Conservation (phyloP, 1,140 invertebrate genomes). For the Aplysia californica region DNA sequence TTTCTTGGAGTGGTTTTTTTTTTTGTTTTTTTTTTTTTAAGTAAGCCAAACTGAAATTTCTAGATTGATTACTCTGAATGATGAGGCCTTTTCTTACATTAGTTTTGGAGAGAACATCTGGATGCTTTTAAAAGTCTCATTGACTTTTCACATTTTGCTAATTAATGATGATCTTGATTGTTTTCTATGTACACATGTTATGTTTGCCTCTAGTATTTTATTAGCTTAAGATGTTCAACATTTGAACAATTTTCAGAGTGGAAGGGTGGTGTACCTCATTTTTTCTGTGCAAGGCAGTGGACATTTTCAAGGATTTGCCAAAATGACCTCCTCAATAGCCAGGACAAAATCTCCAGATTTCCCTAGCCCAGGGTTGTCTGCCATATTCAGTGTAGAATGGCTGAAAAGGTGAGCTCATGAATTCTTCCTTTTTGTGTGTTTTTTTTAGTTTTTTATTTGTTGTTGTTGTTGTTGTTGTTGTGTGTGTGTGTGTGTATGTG, state of each 20-base stretch:
- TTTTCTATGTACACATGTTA: background rate
- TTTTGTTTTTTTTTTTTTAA: too few species aligned
- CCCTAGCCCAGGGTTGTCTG: slow-evolving; percentile 57
- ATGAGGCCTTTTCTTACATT: too few species aligned
- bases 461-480: background rate
- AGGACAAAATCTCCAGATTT: slow-evolving; percentile 67
- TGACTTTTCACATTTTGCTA: too few species aligned
- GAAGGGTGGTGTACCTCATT: slow-evolving; percentile 59
- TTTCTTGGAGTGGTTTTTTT: background rate
- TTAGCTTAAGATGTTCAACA: too few species aligned
- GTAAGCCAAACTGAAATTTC: too few species aligned
- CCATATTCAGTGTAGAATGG: slow-evolving; percentile 69
- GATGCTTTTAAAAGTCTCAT: too few species aligned
- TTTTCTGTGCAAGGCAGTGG: slow-evolving; percentile 72
- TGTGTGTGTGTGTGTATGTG: background rate
- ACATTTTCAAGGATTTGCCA: slow-evolving; percentile 72
- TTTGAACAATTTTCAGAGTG: background rate
- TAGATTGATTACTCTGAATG: too few species aligned
- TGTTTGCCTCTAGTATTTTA: background rate
- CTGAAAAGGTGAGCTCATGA: slow-evolving; percentile 67
- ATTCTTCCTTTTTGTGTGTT: too few species aligned
- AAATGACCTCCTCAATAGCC: slow-evolving; percentile 60
- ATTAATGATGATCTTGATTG: too few species aligned
- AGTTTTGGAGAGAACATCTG: too few species aligned
- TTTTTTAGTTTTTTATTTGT: background rate